These are phyloP conservation scores for Stenopsyche tienmushanensis DNA, from an alignment of 1,140 invertebrate genomes.

Conservation along the genomic window DNA sequence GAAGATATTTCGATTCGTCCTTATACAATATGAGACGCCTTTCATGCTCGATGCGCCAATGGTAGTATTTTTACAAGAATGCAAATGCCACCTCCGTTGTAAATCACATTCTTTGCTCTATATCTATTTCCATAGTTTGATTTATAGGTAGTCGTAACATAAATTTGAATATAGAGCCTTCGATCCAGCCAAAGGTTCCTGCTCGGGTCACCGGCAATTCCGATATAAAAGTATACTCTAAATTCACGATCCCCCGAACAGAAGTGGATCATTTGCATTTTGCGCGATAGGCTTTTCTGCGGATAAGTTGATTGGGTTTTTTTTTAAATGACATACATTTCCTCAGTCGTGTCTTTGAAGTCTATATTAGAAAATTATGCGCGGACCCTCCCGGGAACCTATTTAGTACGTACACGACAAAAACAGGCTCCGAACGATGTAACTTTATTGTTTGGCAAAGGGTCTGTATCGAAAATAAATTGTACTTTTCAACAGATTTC, in stretches of 20 bases:
- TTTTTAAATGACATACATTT: not conserved
- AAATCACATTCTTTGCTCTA: slow-evolving; percentile 18
- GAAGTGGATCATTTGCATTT: not conserved
- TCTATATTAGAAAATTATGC: not conserved
- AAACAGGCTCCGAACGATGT: not conserved
- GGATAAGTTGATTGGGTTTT: not conserved
- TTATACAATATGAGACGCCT: not conserved
- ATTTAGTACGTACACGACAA: not conserved
- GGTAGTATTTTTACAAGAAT: slow-evolving; percentile 6
- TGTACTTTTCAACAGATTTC: not conserved
- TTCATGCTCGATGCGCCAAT: not conserved
- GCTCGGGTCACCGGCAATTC: not conserved
- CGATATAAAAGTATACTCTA: not conserved
- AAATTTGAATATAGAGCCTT: not conserved
- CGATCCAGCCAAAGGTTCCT: too few relatives aligned
- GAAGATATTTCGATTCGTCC: not conserved
- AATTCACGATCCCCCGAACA: not conserved
- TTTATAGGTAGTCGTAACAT: not conserved
- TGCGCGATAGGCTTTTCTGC: not conserved
- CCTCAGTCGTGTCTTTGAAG: not conserved
- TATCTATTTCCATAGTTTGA: not conserved
- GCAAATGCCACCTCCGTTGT: slow-evolving; percentile 15
- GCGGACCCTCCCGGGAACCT: not conserved
- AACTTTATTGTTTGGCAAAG: not conserved
- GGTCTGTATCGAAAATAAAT: not conserved